phyloP scores from a whole-genome alignment of 2,797 vertebrate species.

The Anolis apletophallus region DNA sequence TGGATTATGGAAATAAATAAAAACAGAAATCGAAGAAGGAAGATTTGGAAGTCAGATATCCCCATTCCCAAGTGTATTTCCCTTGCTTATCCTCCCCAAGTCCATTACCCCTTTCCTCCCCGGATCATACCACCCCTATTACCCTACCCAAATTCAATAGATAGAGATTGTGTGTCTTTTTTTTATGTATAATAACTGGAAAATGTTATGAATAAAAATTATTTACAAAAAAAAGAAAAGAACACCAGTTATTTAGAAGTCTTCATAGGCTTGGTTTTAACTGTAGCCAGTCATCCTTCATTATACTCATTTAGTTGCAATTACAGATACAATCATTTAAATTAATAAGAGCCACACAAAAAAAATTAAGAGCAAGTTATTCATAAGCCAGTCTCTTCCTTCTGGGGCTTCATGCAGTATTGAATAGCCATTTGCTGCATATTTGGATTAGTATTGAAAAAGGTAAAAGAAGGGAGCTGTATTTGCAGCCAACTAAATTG shows the following conservation, averaged over 20 bases:
- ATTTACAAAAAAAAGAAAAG: conserved; percentile 38
- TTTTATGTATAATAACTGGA: too few relatives aligned
- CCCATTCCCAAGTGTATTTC: too few relatives aligned
- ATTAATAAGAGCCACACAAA: conserved; percentile 14
- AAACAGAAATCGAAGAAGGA: too few relatives aligned
- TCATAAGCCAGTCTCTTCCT: conserved; percentile 17
- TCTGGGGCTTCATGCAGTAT: conserved; percentile 17
- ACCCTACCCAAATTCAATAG: too few relatives aligned
- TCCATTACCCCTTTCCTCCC: too few relatives aligned
- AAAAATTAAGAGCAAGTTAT: conserved; percentile 28
- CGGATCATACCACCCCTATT: too few relatives aligned
- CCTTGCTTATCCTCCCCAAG: too few relatives aligned
- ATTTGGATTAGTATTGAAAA: conserved; percentile 41
- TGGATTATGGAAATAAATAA: too few relatives aligned
- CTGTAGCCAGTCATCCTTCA: conserved; percentile 26
- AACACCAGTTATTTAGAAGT: background rate
- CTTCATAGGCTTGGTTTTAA: conserved; percentile 36
- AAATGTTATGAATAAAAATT: too few relatives aligned
- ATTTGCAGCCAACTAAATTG: conserved; percentile 40
- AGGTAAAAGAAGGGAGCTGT: conserved; percentile 37
- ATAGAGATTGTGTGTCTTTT: too few relatives aligned
- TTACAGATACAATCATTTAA: conserved; percentile 42
- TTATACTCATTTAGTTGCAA: conserved; percentile 49
- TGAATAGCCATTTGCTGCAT: conserved; percentile 34
- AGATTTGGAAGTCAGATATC: too few relatives aligned